phyloP scores from a whole-genome alignment of 2,888 invertebrate species.

The Quadroppia sp. region DNA sequence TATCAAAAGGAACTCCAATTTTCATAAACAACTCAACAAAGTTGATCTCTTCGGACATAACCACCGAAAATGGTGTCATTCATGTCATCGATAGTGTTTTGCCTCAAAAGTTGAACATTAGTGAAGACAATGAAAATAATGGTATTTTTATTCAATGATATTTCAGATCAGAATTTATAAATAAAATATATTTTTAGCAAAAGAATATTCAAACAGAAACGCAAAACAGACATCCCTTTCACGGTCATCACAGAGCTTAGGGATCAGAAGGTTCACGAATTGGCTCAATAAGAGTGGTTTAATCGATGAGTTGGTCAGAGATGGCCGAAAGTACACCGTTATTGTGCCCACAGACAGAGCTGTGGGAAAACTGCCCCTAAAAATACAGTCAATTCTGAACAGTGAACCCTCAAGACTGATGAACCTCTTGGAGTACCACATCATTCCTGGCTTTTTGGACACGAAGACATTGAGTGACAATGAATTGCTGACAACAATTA shows the following conservation, averaged over 20 bases:
- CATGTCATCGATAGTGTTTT: constrained; percentile 41
- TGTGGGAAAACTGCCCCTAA: constrained; percentile 44
- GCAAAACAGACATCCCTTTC: background rate
- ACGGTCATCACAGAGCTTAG: constrained; percentile 43
- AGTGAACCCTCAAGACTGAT: constrained; percentile 43
- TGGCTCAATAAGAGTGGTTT: constrained; percentile 45
- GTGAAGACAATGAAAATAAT: background rate
- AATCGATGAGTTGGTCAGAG: constrained; percentile 20
- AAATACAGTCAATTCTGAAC: constrained; percentile 44
- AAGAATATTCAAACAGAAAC: background rate
- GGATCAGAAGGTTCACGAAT: constrained; percentile 44
- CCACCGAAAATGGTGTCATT: constrained; percentile 43
- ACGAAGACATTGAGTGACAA: constrained; percentile 44
- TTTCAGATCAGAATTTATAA: background rate
- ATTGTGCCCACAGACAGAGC: constrained; percentile 47
- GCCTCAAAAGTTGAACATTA: constrained; percentile 16
- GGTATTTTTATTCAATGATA: background rate
- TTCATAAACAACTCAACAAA: constrained; percentile 24
- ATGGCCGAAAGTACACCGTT: constrained; percentile 44
- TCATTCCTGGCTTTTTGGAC: constrained; percentile 43
- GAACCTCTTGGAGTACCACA: constrained; percentile 46
- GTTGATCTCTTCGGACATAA: constrained; percentile 36
- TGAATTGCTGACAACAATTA: constrained; percentile 43
- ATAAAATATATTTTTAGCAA: background rate
- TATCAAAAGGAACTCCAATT: background rate